Base-by-base conservation (phyloP, 2,113 vertebrate genomes). In the Jaculus jaculus region DNA sequence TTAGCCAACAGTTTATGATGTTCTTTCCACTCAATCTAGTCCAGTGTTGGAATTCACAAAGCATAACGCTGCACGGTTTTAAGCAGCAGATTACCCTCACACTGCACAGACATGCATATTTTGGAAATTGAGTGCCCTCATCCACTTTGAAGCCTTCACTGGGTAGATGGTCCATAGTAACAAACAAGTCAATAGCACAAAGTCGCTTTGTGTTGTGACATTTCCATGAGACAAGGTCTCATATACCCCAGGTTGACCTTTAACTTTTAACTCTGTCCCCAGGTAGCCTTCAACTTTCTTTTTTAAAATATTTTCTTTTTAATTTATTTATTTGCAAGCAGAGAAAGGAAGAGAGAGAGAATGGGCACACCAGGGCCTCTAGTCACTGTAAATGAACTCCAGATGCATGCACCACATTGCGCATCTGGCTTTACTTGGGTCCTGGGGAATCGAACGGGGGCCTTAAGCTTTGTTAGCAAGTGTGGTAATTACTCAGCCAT, bases 21-120 rank as follows among this genome's bases (percentile, higher is more conserved):
- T 91, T 84, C 17, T 92, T 96, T 97, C 91, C 95, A 97, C 95
- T 97, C 97, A 97, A 94, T 96, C 94, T 97, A 96, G 93, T 73
- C 94, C 88, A 92, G 87, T 94, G 90, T 94, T 87, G 95, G 82
- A 90, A 97, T 84, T 94, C 90, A 95, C 85, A 88, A 82, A 90
- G 60, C 69, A 94, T 88, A 96, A 84, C 68, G 84, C n/a, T 86
- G 16, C 37, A 80, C 66, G 47, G 74, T 95, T 69, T 87, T 94
- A 92, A 96, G 87, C 66, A 72, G 61, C 32, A 51, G 87, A 93
- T 96, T 93, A 95, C 39, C 88, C 94, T 95, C 87, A 93, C 18
- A 79, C 58, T 5, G 73, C 24, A 78, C 51, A 73, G 51, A 96
- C 90, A 77, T 58, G 54, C n/a, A 18, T 87, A 82, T 81, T 93